A percentile compares a stretch with the other conserved stretches of the same genome.
These are phyloP conservation scores for Calephelis perditalis DNA, from an alignment of 2,888 invertebrate species.

Conservation along the genomic window DNA sequence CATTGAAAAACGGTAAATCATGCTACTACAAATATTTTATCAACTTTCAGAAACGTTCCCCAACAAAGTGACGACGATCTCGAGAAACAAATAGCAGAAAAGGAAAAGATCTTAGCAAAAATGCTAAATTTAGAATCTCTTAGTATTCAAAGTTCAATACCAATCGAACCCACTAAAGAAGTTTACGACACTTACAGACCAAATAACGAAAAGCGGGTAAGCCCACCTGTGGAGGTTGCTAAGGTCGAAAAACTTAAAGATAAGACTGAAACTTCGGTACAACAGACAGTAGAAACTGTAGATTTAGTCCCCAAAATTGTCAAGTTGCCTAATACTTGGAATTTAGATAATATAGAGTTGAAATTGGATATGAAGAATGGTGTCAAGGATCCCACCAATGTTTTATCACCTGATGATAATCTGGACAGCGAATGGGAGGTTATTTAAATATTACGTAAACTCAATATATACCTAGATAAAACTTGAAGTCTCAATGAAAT, in stretches of 20 bases:
- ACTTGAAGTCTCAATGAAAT: no score
- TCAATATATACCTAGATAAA: no score
- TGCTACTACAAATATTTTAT: neutral
- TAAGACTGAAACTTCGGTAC: constrained; percentile 23
- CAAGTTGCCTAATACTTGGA: constrained; percentile 79
- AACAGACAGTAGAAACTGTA: constrained; percentile 23
- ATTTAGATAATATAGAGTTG: constrained; percentile 69
- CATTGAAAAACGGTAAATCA: no score
- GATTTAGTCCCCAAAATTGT: constrained; percentile 70
- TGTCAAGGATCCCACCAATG: constrained; percentile 37
- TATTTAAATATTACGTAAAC: constrained; percentile 31
- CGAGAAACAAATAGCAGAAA: constrained; percentile 84
- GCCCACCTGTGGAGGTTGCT: constrained; percentile 9
- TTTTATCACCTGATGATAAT: constrained; percentile 58
- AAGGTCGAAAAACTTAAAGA: constrained; percentile 20
- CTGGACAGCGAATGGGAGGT: constrained; percentile 70
- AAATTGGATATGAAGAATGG: constrained; percentile 53
- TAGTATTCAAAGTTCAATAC: constrained; percentile 42
- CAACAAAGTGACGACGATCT: constrained; percentile 81
- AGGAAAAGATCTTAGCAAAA: constrained; percentile 84
- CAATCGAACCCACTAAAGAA: constrained; percentile 22
- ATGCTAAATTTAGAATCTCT: constrained; percentile 80
- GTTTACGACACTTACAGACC: constrained; percentile 20
- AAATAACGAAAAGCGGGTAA: constrained; percentile 10
- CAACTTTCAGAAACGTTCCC: constrained; percentile 58